These are phyloP conservation scores for Noctua janthe DNA, from an alignment of 2,888 invertebrate genomes.

Conservation along the genomic window DNA sequence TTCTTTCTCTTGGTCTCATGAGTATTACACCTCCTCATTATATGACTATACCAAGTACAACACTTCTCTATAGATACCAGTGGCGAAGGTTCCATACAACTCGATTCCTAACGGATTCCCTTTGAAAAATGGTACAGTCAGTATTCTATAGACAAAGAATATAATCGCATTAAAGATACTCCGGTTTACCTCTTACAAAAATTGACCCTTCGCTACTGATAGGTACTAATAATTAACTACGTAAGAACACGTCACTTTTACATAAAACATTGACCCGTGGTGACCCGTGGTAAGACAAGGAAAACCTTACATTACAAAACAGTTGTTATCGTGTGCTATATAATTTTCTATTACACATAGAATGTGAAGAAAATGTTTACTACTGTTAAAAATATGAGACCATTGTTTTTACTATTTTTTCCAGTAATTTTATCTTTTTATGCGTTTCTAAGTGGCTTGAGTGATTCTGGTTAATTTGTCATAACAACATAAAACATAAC, in stretches of 20 bases:
- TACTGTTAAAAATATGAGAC: background rate
- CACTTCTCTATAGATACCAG: background rate
- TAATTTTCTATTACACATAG: constrained; percentile 18
- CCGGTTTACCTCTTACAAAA: too few relatives aligned
- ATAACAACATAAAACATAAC: background rate
- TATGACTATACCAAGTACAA: background rate
- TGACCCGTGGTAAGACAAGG: constrained; percentile 33
- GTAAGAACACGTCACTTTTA: background rate
- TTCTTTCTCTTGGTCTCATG: background rate
- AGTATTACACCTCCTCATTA: background rate
- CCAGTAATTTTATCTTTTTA: constrained; percentile 12
- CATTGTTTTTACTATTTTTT: constrained; percentile 6
- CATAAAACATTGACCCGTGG: constrained; percentile 44
- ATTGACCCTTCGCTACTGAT: too few relatives aligned
- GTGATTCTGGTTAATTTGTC: background rate
- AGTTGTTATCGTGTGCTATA: constrained; percentile 17
- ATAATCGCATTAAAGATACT: too few relatives aligned
- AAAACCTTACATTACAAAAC: constrained; percentile 28
- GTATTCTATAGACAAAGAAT: too few relatives aligned
- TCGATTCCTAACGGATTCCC: too few relatives aligned
- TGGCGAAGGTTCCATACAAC: too few relatives aligned
- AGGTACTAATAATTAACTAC: background rate
- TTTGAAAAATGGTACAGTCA: too few relatives aligned
- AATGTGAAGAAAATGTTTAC: constrained; percentile 18
- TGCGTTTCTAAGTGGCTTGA: background rate